Percentiles rank a stretch among this genome's conserved stretches.
phyloP scores from a whole-genome alignment of 2,797 vertebrate species.

The Euthynnus affinis region DNA sequence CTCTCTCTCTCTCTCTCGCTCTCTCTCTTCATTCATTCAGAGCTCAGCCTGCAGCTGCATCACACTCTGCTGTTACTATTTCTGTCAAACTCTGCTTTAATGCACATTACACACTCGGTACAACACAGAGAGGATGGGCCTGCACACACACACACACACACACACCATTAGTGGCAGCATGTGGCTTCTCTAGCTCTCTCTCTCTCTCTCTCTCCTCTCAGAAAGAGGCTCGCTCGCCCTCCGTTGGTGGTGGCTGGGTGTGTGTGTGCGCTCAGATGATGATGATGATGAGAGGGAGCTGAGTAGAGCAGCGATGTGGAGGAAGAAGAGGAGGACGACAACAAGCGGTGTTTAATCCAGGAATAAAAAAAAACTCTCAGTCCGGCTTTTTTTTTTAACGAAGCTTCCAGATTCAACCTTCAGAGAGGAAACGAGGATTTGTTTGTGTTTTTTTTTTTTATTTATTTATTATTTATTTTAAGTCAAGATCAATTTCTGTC shows the following conservation, averaged over 20 bases:
- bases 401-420: background rate
- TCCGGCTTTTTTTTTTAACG: too few relatives aligned
- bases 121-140: conserved; percentile 9
- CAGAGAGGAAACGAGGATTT: conserved; percentile 7
- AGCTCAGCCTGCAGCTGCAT: conserved; percentile 70
- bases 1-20: too few relatives aligned
- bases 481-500: conserved; percentile 10
- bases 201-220: conserved; percentile 6
- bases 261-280: conserved; percentile 32
- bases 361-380: conserved; percentile 47
- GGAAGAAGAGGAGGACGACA: conserved; percentile 13
- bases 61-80: conserved; percentile 75
- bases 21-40: conserved; percentile 56
- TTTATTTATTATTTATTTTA: too few relatives aligned
- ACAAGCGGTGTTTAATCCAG: background rate
- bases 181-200: conserved; percentile 27
- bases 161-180: conserved; percentile 56
- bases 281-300: conserved; percentile 39
- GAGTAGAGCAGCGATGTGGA: conserved; percentile 36
- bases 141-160: conserved; percentile 31
- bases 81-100: conserved; percentile 71
- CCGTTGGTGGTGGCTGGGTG: conserved; percentile 39
- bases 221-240: conserved; percentile 45
- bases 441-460: conserved; percentile 1
- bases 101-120: conserved; percentile 56